Evolutionary conservation across 2,888 invertebrate species (phyloP), one percentile per base, ranked within the genome.

Genomic region (Psylliodes chrysocephalus): DNA sequence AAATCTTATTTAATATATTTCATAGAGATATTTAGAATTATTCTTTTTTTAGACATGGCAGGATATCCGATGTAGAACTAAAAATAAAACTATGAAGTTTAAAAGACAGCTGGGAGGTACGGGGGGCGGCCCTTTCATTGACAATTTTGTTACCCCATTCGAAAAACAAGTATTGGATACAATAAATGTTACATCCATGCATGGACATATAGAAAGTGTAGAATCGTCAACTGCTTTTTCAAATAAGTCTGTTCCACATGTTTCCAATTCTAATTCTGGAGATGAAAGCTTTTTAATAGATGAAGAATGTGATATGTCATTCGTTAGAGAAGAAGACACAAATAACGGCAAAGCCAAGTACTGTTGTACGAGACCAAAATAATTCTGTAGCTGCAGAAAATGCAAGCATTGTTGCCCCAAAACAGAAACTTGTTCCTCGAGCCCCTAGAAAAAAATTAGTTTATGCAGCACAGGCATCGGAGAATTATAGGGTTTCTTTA

Each of bases 1-100:
- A 25, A 25, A 25, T 3, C 7, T 25, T 17, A 46, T n/a, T 4
- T 22, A 25, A 25, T 25, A 25, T 25, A 25, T 25, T 25, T 25
- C 25, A 25, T 25, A 25, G 25, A 25, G 3, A 7, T 25, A 25
- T 25, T 25, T 4, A 46, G 25, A 46, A n/a, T n/a, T n/a, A n/a
- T 46, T 52, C 15, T 35, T 2, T 52, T 52, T 17, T 14, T 35
- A 52, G 52, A 69, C 52, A 52, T 52, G 35, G 52, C 52, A 52
- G 15, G 35, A 52, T 19, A 15, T 52, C 14, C 8, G 33, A 10
- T 52, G 12, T 6, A 18, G 38, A n/a, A 52, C 52, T n/a, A 52
- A 52, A 38, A 38, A n/a, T 22, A 52, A 52, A 52, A 47, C 18
- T 12, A 19, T 14, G 15, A 0, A 38, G 3, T 54, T 22, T 10